Evolutionary conservation across 2,113 vertebrate species (phyloP), one percentile per base, ranked within the genome.

Genomic region (Lepisosteus oculatus): DNA sequence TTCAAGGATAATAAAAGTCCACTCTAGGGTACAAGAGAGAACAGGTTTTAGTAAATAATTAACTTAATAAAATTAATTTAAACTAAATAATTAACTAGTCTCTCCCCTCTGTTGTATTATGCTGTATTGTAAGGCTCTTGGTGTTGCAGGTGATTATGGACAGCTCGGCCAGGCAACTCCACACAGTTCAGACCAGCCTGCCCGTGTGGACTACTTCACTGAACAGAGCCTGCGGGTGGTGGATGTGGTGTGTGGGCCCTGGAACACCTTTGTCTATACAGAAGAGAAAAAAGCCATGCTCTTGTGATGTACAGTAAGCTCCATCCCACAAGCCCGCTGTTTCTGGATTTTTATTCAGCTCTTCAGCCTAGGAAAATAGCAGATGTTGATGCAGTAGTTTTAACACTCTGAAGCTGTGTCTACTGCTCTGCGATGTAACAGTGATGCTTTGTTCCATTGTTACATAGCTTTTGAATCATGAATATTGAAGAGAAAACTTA

Each of bases 181-280:
- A 0, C 0, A 2, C 73, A 95, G 90, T 85, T 89, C 76, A 1
- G 97, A 99, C 76, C 90, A 71, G 68, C 95, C 96, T 0, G 78
- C 69, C 44, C 76, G 72, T 0, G 93, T 99, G 0, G 81, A 92
- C 11, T 86, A 85, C 78, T 96, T 99, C 77, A 72, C 57, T 13
- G 68, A 81, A 0, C 4, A 81, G 44, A 82, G 82, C 2, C 77
- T 97, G 74, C 7, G 0, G 6, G 96, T 88, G 0, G 74, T 86
- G 51, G 87, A 95, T 43, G 95, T 97, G 15, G 89, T 86, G 0
- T 99, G 97, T 0, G 95, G 96, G 13, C 81, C 89, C 1, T 99
- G 97, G 97, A 97, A 90, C 85, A 99, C 97, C 0, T 98, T 95
- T 0, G 73, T 90, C 54, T 85, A 75, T 0, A 90, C 88, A 0